These are phyloP conservation scores for Chaenodraco wilsoni DNA, from an alignment of 2,797 vertebrate species.

Conservation along the genomic window DNA sequence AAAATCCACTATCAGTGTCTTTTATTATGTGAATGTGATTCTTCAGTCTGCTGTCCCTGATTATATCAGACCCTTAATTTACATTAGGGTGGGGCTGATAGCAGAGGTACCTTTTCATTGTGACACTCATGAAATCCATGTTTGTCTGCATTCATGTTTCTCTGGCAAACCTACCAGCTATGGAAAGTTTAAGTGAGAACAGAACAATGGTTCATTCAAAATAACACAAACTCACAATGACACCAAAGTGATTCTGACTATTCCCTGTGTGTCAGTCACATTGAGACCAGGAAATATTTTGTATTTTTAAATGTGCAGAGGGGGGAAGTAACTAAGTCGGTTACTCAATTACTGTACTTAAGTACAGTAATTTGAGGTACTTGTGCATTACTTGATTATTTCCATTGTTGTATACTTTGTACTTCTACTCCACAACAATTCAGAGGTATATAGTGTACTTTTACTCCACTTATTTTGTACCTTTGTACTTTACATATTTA, in stretches of 20 bases:
- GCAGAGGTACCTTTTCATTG: constrained; percentile 12
- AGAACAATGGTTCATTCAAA: constrained; percentile 48
- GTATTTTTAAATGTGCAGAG: neutral
- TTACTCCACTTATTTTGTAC: too few species aligned
- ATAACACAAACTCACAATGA: neutral
- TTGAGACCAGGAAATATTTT: neutral
- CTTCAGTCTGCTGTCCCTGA: neutral
- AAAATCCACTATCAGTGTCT: constrained; percentile 11
- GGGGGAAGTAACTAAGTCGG: too few species aligned
- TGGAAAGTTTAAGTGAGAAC: constrained; percentile 18
- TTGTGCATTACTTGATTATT: too few species aligned
- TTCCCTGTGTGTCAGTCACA: constrained; percentile 12
- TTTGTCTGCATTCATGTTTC: constrained; percentile 2
- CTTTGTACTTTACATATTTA: too few species aligned
- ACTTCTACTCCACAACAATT: too few species aligned
- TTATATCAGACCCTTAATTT: neutral
- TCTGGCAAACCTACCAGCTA: neutral
- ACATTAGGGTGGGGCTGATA: constrained; percentile 13
- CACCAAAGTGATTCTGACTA: neutral
- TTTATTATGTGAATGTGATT: constrained; percentile 43
- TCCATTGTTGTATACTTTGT: too few species aligned
- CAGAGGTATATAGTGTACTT: too few species aligned
- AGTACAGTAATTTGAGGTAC: too few species aligned
- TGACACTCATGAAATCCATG: neutral
- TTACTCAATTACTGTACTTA: too few species aligned